Evolutionary conservation across 2,888 invertebrate species (phyloP), one percentile per base, ranked within the genome.

Genomic region (Ochlodes sylvanus): DNA sequence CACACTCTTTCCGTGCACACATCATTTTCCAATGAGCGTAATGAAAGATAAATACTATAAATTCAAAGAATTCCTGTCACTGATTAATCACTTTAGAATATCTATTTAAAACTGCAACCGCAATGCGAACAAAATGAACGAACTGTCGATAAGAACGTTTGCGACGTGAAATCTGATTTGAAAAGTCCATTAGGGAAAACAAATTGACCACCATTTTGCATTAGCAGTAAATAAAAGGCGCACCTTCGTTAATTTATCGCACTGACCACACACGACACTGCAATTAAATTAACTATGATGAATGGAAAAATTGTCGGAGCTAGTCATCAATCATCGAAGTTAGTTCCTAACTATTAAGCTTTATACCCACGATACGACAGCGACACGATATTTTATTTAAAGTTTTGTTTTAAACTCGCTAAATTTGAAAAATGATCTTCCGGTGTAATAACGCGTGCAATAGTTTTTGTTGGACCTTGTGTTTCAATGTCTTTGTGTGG

Each of bases 241-340:
- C 80, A 79, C 80, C 84, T 79, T 66, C 58, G 71, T 79, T 83
- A 83, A 84, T 83, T 84, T 82, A 84, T 85, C 85, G 85, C 77
- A 70, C 70, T 71, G 78, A 69, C 77, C 84, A 85, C 82, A 85
- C 72, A 82, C 79, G 89, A 89, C 86, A 87, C 88, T 87, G 83
- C 89, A 88, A 90, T 90, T 88, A 90, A 89, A 91, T 90, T 91
- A 92, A 91, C 90, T 77, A 87, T 92, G 92, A 93, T 91, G 81
- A 90, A 93, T 92, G 89, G 85, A 89, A 90, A 90, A 88, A 86
- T 86, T 82, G 87, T 86, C 85, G 78, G 76, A 76, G 67, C 63
- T 69, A 72, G 77, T 83, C 91, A 92, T 93, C 89, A 88, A 92
- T 93, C 92, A 92, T 85, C 70, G 76, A 82, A 85, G 83, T 86